Evolutionary conservation across 2,888 invertebrate species (phyloP).

Genomic region (Chironomus tentans): DNA sequence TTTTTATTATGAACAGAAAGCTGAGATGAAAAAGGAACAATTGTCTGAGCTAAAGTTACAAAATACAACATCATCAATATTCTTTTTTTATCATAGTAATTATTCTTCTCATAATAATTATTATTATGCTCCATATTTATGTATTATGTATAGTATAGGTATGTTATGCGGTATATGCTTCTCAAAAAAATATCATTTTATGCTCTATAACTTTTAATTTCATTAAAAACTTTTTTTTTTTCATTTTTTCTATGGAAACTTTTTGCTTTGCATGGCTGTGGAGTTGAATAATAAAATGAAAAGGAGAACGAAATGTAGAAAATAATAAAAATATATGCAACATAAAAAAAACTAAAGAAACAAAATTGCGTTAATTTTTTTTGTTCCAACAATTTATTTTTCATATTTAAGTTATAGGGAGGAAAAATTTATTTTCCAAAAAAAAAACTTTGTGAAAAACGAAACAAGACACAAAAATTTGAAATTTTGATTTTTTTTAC

Average conservation of each 20-base stretch:
- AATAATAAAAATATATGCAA: background rate
- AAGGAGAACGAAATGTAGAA: background rate
- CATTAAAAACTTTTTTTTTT: background rate
- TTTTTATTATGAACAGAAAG: conserved; percentile 3
- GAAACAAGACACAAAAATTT: too few relatives aligned
- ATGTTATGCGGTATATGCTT: background rate
- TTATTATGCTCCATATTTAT: background rate
- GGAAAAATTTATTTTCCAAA: too few relatives aligned
- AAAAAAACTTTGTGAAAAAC: too few relatives aligned
- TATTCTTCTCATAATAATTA: background rate
- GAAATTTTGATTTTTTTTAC: too few relatives aligned
- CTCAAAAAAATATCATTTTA: background rate
- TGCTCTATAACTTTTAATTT: background rate
- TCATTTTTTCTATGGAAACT: background rate
- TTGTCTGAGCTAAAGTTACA: conserved; percentile 4
- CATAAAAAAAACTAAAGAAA: background rate
- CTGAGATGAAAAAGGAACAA: conserved; percentile 14
- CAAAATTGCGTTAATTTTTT: too few relatives aligned
- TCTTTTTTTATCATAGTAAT: background rate
- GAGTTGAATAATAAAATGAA: background rate
- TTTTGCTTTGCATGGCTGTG: background rate
- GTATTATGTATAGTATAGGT: background rate
- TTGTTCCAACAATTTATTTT: too few relatives aligned
- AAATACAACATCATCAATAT: background rate
- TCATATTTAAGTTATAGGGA: too few relatives aligned